Evolutionary conservation across 2,888 invertebrate genomes (phyloP).

Genomic region (Standfussiana lucernea): DNA sequence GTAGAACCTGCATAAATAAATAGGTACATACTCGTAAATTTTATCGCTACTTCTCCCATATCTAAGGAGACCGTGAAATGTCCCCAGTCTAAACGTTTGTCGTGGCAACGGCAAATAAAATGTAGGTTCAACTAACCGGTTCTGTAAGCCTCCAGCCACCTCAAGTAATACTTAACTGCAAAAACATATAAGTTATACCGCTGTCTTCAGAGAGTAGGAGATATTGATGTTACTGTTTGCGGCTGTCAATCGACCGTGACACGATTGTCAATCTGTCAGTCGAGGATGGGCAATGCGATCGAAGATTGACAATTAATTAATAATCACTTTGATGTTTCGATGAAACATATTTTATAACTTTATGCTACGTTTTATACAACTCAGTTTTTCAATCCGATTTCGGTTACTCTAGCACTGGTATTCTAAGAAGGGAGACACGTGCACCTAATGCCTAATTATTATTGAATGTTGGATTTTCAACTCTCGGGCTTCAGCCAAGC

Average conservation of each 20-base stretch:
- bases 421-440: no score
- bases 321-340: no score
- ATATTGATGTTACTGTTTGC: constrained; percentile 19
- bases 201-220: not conserved
- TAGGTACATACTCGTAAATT: not conserved
- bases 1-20: constrained; percentile 8
- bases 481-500: no score
- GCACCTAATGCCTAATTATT: no score
- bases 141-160: not conserved
- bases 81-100: constrained; percentile 32
- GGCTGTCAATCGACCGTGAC: constrained; percentile 13
- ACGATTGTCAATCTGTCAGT: constrained; percentile 26
- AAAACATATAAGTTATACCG: constrained; percentile 35
- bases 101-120: constrained; percentile 55
- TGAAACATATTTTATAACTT: no score
- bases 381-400: no score
- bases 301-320: not conserved
- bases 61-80: constrained; percentile 36
- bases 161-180: constrained; percentile 33
- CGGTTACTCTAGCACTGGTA: no score
- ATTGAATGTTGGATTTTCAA: no score
- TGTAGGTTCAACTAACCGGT: constrained; percentile 59
- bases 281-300: not conserved
- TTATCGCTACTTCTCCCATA: constrained; percentile 2
- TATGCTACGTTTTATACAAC: no score